phyloP scores from a whole-genome alignment of 1,140 invertebrate genomes.

The Cotesia chilonis region DNA sequence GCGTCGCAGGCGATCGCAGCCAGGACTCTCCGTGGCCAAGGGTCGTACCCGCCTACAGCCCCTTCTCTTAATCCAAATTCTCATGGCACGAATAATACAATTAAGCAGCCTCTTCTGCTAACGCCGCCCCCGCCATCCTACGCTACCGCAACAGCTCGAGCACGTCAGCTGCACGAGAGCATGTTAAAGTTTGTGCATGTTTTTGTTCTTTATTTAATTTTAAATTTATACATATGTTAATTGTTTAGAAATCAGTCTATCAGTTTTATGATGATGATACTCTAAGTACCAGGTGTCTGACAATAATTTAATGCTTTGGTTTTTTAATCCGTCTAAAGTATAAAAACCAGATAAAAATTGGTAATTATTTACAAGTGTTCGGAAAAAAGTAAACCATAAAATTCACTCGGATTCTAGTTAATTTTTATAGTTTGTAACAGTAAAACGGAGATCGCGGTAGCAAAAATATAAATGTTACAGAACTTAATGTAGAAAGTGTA shows the following conservation, averaged over 20 bases:
- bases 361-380: too few relatives aligned
- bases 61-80: constrained; percentile 65
- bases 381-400: too few relatives aligned
- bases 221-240: constrained; percentile 44
- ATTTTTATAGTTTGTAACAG: too few relatives aligned
- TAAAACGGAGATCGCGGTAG: too few relatives aligned
- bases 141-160: constrained; percentile 68
- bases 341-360: too few relatives aligned
- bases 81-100: constrained; percentile 66
- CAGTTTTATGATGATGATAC: constrained; percentile 11
- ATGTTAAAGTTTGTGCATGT: constrained; percentile 68
- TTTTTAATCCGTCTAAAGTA: too few relatives aligned
- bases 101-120: constrained; percentile 68
- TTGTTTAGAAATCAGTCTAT: constrained; percentile 3
- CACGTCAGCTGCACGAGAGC: constrained; percentile 66
- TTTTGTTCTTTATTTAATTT: constrained; percentile 50
- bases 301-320: too few relatives aligned
- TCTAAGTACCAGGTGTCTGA: background rate
- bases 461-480: too few relatives aligned
- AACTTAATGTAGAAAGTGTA: too few relatives aligned
- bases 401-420: too few relatives aligned
- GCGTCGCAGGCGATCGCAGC: constrained; percentile 73
- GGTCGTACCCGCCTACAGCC: constrained; percentile 71
- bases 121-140: constrained; percentile 66
- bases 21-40: constrained; percentile 72